Percentiles rank a stretch among this genome's conserved stretches.
These are phyloP conservation scores for Astur gentilis DNA, from an alignment of 2,113 vertebrate species.

Conservation along the genomic window DNA sequence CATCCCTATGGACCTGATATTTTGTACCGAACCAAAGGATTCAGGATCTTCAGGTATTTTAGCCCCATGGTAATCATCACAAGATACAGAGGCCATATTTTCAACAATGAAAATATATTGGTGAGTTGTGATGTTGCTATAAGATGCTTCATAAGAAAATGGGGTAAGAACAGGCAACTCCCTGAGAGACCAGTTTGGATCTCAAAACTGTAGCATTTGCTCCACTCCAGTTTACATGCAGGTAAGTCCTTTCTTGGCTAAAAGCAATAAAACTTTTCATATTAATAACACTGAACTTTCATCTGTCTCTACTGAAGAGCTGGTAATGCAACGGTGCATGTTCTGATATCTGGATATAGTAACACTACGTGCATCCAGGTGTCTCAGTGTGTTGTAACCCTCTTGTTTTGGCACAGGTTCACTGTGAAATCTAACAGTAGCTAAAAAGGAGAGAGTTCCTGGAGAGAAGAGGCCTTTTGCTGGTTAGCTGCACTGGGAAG, in stretches of 20 bases:
- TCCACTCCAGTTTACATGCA: not conserved
- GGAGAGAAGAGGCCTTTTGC: not conserved
- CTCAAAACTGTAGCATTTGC: not conserved
- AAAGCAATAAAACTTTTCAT: not conserved
- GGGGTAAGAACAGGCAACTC: not conserved
- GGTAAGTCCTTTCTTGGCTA: not conserved
- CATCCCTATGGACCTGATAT: not conserved
- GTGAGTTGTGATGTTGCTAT: accelerated
- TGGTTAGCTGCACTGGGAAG: not conserved
- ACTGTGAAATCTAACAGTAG: not conserved
- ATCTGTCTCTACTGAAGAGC: not conserved
- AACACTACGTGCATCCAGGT: accelerated
- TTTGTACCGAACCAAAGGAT: not conserved
- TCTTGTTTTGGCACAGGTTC: not conserved
- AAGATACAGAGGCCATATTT: not conserved
- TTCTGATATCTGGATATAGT: not conserved
- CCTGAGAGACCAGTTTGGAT: not conserved
- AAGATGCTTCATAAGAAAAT: not conserved
- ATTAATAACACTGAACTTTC: not conserved
- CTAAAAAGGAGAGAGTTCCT: not conserved
- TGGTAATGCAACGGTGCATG: accelerated
- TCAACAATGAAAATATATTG: not conserved
- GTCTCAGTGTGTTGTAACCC: not conserved
- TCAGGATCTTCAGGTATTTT: not conserved
- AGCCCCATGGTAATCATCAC: accelerated